Evolutionary conservation across 2,888 invertebrate genomes (phyloP), one percentile per base, ranked within the genome.

Genomic region (Galeruca laticollis): DNA sequence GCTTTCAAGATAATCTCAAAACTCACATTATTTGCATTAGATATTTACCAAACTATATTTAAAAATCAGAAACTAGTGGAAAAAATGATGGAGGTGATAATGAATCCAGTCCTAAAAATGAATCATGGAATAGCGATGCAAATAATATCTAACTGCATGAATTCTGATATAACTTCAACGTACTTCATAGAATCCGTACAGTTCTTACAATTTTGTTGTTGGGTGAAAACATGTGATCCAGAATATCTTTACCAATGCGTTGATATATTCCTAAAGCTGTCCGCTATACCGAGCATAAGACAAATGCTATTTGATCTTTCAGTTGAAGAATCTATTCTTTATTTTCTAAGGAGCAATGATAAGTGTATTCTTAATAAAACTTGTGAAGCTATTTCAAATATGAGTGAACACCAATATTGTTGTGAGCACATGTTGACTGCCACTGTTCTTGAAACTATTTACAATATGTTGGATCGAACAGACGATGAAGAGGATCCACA

Each of bases 221-320:
- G 82, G 82, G 76, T 77, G 2, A 81, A 80, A 70, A 76, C 67
- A 3, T 82, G 82, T 59, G 73, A 76, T 33, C 69, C 70, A 6
- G 74, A 75, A 11, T 79, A 75, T 65, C 57, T 81, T 6, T 47
- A 68, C 10, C 71, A 75, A 8, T 68, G 76, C 47, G 74, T 77
- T 1, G 65, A 71, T 33, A 76, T 82, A 31, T 79, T 81, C 33
- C 70, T 77, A 33, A 74, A 79, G 60, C 69, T 82, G 13, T 75
- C 80, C 1, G 76, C 71, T 52, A 77, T 79, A 52, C 78, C 80
- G 5, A 64, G 74, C 31, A 74, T 82, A 15, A 77, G 75, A 61
- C 82, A 82, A 71, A 76, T 76, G 15, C 73, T 82, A 3, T 82
- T 80, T 54, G 82, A 82, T 72, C 60, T 82, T 6, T 82, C 82